A percentile compares a stretch with the other conserved stretches of the same genome.
phyloP scores from a whole-genome alignment of 2,113 vertebrate species.

The Melanostigma gelatinosum region DNA sequence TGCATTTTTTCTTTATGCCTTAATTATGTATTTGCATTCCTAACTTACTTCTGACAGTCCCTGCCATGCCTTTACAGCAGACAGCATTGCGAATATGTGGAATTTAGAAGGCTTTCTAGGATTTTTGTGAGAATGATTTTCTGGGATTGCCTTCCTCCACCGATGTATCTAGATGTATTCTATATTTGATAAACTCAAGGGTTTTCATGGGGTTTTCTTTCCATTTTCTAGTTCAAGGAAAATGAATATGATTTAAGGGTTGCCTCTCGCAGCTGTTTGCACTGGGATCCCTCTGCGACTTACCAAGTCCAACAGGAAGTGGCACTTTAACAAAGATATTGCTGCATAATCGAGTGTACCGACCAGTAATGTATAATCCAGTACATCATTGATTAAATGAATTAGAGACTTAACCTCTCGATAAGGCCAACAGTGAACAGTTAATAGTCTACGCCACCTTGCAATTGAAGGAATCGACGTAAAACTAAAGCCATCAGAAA shows the following conservation, averaged over 20 bases:
- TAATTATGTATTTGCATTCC: slow-evolving; percentile 4
- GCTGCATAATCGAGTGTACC: background rate
- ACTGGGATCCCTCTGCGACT: background rate
- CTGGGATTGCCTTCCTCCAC: slow-evolving; percentile 3
- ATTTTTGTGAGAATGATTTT: slow-evolving; percentile 33
- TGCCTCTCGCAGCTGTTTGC: background rate
- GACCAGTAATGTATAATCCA: background rate
- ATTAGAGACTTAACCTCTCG: background rate
- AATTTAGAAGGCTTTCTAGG: slow-evolving; percentile 22
- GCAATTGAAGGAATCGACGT: background rate
- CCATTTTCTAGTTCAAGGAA: background rate
- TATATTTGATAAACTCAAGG: slow-evolving; percentile 32
- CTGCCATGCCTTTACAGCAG: background rate
- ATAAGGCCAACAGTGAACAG: background rate
- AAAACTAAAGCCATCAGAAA: background rate
- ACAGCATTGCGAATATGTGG: slow-evolving; percentile 6
- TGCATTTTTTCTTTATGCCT: slow-evolving; percentile 17
- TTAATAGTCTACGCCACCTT: background rate
- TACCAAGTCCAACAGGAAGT: background rate
- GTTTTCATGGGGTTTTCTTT: slow-evolving; percentile 13
- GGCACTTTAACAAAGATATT: background rate
- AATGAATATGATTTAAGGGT: background rate
- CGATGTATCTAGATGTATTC: slow-evolving; percentile 31
- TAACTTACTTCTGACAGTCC: background rate
- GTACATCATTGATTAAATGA: background rate